These are phyloP conservation scores for Riptortus pedestris DNA, from an alignment of 1,140 invertebrate species.

Conservation along the genomic window DNA sequence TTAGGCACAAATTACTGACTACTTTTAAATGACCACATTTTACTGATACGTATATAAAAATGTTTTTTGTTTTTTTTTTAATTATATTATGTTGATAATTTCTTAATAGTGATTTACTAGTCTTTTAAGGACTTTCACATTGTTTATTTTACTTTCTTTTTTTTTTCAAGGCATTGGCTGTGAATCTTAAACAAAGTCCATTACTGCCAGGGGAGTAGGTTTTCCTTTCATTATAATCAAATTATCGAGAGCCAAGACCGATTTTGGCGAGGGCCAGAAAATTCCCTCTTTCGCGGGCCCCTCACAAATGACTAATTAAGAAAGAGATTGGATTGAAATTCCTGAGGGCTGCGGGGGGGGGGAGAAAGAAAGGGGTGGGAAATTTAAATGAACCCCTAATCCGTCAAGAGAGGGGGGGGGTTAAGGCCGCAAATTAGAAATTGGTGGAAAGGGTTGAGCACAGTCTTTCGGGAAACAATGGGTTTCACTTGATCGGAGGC, in stretches of 20 bases:
- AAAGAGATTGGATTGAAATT: conserved; percentile 28
- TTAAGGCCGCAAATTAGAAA: conserved; percentile 21
- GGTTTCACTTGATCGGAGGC: too few relatives aligned
- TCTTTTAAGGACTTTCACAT: background rate
- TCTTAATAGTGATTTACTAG: background rate
- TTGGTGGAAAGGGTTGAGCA: background rate
- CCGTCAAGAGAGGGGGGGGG: conserved; percentile 21
- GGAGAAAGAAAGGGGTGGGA: conserved; percentile 10
- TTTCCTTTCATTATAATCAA: conserved; percentile 16
- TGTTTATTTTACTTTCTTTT: background rate
- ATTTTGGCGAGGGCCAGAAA: background rate
- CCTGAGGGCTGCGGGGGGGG: conserved; percentile 14
- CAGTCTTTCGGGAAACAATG: background rate
- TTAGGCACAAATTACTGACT: too few relatives aligned
- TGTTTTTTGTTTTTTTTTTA: too few relatives aligned
- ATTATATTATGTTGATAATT: background rate
- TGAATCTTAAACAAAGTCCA: background rate
- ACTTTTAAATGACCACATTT: too few relatives aligned
- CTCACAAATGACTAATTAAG: conserved; percentile 27
- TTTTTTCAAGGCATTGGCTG: background rate
- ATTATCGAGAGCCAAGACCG: conserved; percentile 5
- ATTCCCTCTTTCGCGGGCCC: conserved; percentile 8
- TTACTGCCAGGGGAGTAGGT: background rate
- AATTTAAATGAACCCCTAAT: conserved; percentile 28
- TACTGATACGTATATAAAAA: too few relatives aligned